Evolutionary conservation across 2,797 vertebrate species (phyloP).

Genomic region (Triplophysa yarkandensis): DNA sequence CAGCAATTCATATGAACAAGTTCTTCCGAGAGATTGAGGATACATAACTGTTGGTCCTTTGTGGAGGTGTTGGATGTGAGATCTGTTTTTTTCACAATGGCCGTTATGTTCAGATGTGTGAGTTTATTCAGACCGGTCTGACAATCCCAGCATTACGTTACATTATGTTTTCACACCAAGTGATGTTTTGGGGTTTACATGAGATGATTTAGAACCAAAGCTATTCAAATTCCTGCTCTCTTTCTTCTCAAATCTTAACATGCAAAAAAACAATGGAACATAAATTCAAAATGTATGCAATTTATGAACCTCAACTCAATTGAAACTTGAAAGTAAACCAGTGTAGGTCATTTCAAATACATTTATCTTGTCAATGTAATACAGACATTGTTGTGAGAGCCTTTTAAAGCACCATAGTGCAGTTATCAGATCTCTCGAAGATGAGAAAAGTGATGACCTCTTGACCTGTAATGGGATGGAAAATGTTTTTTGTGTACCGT

Average conservation of each 20-base stretch:
- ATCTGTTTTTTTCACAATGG: constrained; percentile 40
- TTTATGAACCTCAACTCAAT: too few species aligned
- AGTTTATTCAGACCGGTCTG: constrained; percentile 19
- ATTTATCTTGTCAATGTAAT: background rate
- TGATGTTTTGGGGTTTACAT: constrained; percentile 49
- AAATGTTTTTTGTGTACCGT: constrained; percentile 41
- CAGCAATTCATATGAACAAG: constrained; percentile 44
- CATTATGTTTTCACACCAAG: constrained; percentile 14
- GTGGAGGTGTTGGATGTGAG: constrained; percentile 46
- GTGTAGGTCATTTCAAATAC: background rate
- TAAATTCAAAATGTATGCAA: too few species aligned
- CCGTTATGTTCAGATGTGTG: constrained; percentile 8
- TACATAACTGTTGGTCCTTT: constrained; percentile 38
- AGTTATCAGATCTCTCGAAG: constrained; percentile 28
- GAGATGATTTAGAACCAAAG: constrained; percentile 31
- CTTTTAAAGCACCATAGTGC: background rate
- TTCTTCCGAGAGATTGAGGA: constrained; percentile 28
- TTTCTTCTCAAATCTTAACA: constrained; percentile 11
- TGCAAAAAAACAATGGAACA: too few species aligned
- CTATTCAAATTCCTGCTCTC: constrained; percentile 2
- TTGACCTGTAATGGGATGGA: constrained; percentile 28
- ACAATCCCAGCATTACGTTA: background rate
- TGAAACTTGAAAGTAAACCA: background rate
- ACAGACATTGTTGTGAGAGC: background rate
- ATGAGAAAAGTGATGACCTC: constrained; percentile 19